phyloP scores from a whole-genome alignment of 2,888 invertebrate genomes.

The Platycheirus rosarum region DNA sequence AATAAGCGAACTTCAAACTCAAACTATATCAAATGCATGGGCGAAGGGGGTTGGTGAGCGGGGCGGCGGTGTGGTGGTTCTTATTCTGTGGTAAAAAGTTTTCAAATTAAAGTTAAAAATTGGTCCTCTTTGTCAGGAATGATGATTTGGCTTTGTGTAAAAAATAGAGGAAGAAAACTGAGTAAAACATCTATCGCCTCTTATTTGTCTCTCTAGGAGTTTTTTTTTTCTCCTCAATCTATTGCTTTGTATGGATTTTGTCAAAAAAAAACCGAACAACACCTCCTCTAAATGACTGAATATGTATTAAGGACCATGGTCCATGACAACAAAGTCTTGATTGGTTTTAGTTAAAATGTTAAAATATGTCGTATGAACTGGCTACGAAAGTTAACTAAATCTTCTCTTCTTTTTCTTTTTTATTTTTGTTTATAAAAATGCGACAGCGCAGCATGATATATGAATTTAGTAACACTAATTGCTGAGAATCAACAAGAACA shows the following conservation, averaged over 20 bases:
- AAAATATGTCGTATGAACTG: neutral
- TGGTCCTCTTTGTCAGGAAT: slow-evolving; percentile 32
- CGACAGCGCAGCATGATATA: too few species aligned
- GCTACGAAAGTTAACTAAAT: too few species aligned
- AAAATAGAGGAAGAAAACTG: neutral
- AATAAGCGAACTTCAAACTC: slow-evolving; percentile 36
- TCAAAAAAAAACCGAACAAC: neutral
- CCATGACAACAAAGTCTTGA: slow-evolving; percentile 15
- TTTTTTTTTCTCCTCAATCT: neutral
- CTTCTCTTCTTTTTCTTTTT: too few species aligned
- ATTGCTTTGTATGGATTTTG: neutral
- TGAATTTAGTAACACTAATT: too few species aligned
- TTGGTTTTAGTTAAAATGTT: neutral
- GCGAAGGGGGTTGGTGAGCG: neutral
- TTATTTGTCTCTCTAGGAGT: neutral
- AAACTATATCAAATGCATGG: too few species aligned
- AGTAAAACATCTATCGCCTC: neutral
- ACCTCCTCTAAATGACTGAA: neutral
- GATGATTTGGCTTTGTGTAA: slow-evolving; percentile 9
- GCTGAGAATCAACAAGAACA: too few species aligned
- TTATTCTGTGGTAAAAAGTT: slow-evolving; percentile 28
- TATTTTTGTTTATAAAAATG: too few species aligned
- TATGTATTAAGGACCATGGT: neutral
- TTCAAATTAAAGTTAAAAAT: slow-evolving; percentile 55
- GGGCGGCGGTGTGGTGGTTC: neutral